These are phyloP conservation scores for Alexandromys fortis DNA, from an alignment of 2,113 vertebrate species.

Conservation along the genomic window DNA sequence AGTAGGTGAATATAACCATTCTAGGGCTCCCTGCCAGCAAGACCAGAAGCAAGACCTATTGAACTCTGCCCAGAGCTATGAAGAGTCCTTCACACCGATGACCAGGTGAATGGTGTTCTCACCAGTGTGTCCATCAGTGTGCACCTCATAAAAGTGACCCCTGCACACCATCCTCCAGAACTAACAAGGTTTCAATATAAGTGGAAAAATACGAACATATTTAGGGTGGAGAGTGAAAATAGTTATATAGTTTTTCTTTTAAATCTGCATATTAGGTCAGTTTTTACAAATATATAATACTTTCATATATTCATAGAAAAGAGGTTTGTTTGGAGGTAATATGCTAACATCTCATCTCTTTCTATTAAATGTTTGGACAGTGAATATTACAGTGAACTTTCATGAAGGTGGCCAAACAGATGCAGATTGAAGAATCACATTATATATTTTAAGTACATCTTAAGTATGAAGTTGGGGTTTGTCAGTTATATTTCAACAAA, in stretches of 20 bases:
- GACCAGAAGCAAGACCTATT: fast-evolving
- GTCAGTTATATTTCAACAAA: not conserved
- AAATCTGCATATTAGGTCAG: not conserved
- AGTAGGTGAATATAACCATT: too few species aligned
- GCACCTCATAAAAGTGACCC: not conserved
- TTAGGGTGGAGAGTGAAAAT: not conserved
- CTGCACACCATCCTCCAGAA: not conserved
- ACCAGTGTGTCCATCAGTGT: fast-evolving
- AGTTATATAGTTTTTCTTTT: not conserved
- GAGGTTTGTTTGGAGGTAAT: not conserved
- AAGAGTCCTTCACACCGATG: not conserved
- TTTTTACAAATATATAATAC: not conserved
- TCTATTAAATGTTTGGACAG: not conserved
- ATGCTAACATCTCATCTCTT: not conserved
- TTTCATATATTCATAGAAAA: not conserved
- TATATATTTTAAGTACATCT: not conserved
- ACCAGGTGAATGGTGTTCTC: fast-evolving
- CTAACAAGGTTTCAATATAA: not conserved
- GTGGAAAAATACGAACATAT: not conserved
- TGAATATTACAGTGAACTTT: not conserved
- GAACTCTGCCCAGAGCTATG: not conserved
- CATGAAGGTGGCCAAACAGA: not conserved
- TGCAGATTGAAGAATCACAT: not conserved
- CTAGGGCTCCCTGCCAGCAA: not conserved
- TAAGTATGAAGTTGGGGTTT: not conserved